A percentile compares a stretch with the other conserved stretches of the same genome.
Conservation (phyloP, 2,797 vertebrate genomes). For the Anolis apletophallus region DNA sequence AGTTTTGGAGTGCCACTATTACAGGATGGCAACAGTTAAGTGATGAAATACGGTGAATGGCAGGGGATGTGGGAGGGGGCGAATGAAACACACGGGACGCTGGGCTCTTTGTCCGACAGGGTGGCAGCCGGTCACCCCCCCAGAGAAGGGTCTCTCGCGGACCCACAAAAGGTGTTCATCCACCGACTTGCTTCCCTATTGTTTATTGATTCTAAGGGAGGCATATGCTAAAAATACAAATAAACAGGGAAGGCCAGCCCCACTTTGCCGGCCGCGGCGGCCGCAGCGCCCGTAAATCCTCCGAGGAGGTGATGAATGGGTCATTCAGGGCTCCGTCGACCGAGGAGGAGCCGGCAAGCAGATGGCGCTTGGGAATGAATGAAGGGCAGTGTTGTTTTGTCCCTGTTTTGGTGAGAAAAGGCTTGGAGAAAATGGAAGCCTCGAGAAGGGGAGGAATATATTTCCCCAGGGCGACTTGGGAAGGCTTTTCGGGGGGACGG, state of each 20-base stretch:
- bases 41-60: no score
- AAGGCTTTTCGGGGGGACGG: neutral
- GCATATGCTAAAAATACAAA: no score
- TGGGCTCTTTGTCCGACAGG: neutral
- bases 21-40: no score
- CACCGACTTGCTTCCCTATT: neutral
- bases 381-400: conserved; percentile 53
- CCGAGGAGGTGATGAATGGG: conserved; percentile 74
- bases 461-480: conserved; percentile 48
- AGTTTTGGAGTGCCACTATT: no score
- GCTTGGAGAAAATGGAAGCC: neutral
- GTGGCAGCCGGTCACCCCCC: neutral
- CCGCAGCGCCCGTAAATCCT: neutral
- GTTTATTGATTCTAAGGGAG: neutral
- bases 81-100: no score
- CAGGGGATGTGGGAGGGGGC: no score
- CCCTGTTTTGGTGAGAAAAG: no score
- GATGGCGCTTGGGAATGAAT: conserved; percentile 61
- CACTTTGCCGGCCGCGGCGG: neutral
- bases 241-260: neutral
- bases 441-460: no score
- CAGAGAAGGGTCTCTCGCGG: neutral
- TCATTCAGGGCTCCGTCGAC: conserved; percentile 59
- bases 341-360: conserved; percentile 38
- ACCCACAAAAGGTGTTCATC: neutral